A percentile compares a stretch with the other conserved stretches of the same genome.
Evolutionary conservation across 2,797 vertebrate genomes (phyloP).

Genomic region (Onychomys leucogaster): DNA sequence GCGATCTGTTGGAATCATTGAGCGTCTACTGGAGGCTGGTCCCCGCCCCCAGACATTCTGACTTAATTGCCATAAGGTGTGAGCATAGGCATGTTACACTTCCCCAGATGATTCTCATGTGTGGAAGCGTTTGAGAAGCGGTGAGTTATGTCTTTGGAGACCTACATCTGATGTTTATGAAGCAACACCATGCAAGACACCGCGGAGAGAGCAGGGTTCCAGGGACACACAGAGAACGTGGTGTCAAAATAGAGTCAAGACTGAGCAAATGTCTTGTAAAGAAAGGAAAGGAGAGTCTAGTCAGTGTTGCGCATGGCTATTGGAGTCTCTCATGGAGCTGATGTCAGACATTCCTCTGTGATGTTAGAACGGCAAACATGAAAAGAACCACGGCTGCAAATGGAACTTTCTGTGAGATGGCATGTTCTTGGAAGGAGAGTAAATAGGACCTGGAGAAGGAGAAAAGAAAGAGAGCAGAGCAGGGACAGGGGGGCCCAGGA

Average conservation of each 20-base stretch:
- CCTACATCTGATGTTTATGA: neutral
- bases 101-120: neutral
- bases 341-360: constrained; percentile 75
- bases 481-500: neutral
- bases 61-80: neutral
- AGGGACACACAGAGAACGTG: neutral
- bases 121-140: neutral
- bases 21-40: neutral
- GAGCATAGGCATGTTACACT: neutral
- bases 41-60: neutral
- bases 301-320: neutral
- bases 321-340: constrained; percentile 18
- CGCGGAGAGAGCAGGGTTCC: neutral
- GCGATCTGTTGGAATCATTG: neutral
- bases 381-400: constrained; percentile 55
- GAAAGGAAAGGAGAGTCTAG: neutral
- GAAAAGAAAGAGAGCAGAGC: no score
- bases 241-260: constrained; percentile 18
- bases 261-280: constrained; percentile 24
- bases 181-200: neutral
- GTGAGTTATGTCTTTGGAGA: neutral
- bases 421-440: constrained; percentile 71
- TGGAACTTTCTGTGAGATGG: constrained; percentile 74
- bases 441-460: neutral
- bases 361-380: constrained; percentile 59